phyloP scores from a whole-genome alignment of 2,797 vertebrate genomes.

The Lycodopsis pacificus region DNA sequence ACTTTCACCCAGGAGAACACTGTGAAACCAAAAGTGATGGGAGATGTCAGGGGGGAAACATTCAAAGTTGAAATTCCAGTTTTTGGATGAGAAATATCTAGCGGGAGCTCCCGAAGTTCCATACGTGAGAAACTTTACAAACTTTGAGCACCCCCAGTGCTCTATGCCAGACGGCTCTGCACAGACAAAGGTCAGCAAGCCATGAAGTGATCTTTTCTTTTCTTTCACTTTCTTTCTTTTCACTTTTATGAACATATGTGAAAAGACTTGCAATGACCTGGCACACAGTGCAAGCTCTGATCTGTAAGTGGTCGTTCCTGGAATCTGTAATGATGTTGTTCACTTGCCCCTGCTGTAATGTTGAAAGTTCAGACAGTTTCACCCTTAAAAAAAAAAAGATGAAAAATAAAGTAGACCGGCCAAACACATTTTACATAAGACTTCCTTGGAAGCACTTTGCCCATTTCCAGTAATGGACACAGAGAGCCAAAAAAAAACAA shows the following conservation, averaged over 20 bases:
- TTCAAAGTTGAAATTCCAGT: neutral
- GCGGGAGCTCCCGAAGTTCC: neutral
- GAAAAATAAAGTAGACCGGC: slow-evolving; percentile 15
- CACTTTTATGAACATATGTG: neutral
- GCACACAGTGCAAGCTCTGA: neutral
- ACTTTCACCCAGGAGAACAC: too few relatives aligned
- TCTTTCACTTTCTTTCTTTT: slow-evolving; percentile 12
- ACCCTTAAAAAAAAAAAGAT: neutral
- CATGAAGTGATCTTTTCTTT: neutral
- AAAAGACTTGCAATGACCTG: neutral
- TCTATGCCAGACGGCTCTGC: neutral
- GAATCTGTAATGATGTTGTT: slow-evolving; percentile 36
- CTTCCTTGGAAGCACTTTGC: slow-evolving; percentile 44
- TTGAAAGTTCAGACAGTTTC: slow-evolving; percentile 9
- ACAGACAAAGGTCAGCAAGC: slow-evolving; percentile 3
- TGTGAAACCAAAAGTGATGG: neutral
- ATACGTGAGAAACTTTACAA: neutral
- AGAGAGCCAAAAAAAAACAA: neutral
- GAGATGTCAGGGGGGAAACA: neutral
- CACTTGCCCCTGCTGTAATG: slow-evolving; percentile 7
- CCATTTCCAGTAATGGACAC: slow-evolving; percentile 52
- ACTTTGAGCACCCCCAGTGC: neutral
- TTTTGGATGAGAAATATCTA: neutral
- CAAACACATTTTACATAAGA: slow-evolving; percentile 33
- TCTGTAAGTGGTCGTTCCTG: slow-evolving; percentile 26